Base-by-base conservation (phyloP, 2,113 vertebrate species). In the Tiliqua scincoides region DNA sequence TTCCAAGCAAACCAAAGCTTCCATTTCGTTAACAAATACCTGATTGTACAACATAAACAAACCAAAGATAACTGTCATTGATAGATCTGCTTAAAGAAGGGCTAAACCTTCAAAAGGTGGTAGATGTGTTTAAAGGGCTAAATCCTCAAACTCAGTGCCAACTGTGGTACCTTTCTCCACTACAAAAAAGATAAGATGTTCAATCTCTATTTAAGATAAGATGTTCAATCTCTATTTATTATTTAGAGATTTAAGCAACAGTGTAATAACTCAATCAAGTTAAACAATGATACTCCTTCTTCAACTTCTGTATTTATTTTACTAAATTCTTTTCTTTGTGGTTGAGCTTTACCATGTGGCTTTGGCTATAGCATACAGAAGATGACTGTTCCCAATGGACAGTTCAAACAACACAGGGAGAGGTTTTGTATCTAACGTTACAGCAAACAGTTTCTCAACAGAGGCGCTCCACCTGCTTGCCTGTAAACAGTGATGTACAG, bases 301-400 rank as follows among this genome's bases (percentile, higher is more conserved):
- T 65, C 11, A 65, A 40, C 8, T 27, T 17, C 27, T 83, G 12
- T 61, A 23, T 83, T 83, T 48, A 10, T 74, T 84, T 62, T 76
- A 43, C 14, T 40, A 85, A 57, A 77, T 59, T 18, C 83, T 70
- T 88, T 84, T 91, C 73, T 88, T 84, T 91, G 77, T 72, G 72
- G 82, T 61, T 7, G 84, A 85, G 84, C 83, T 77, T 88, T 15
- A 1, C 1, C 83, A 78, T 82, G 65, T 65, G 70, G 90, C 79
- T 83, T 77, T 12, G 57, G 57, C 4, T 78, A 79, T 11, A 21
- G 25, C 20, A 67, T 27, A 84, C 8, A 48, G 54, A 82, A 79
- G 37, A 70, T 78, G 18, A 70, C 63, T 78, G 21, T 37, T 35
- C 57, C 15, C 40, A 63, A 1, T 7, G 14, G 4, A 48, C 43